Evolutionary conservation across 2,113 vertebrate genomes (phyloP).

Genomic region (Oryctolagus cuniculus): DNA sequence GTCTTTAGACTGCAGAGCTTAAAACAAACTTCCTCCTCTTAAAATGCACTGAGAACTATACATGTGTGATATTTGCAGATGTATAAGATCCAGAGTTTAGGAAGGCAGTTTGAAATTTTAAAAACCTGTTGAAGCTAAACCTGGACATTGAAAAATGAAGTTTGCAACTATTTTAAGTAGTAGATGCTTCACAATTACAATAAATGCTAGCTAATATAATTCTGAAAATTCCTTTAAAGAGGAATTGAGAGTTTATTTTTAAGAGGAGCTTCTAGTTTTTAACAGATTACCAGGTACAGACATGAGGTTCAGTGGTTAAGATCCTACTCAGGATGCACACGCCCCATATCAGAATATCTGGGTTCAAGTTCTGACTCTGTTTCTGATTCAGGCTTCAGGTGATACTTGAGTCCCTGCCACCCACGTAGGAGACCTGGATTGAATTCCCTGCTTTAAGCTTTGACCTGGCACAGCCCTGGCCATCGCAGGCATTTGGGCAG

Average conservation of each 20-base stretch:
- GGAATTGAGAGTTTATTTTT: slow-evolving; percentile 63
- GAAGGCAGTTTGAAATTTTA: slow-evolving; percentile 57
- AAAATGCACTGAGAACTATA: slow-evolving; percentile 21
- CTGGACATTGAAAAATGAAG: slow-evolving; percentile 51
- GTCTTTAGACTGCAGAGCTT: slow-evolving; percentile 48
- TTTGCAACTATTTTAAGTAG: slow-evolving; percentile 45
- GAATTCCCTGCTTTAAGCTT: too few species aligned
- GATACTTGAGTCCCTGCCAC: too few species aligned
- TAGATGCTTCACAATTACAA: slow-evolving; percentile 6
- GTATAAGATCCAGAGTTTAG: slow-evolving; percentile 43
- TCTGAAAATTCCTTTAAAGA: slow-evolving; percentile 42
- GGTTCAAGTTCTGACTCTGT: too few species aligned
- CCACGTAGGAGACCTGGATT: too few species aligned
- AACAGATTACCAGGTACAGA: neutral
- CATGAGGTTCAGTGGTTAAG: too few species aligned
- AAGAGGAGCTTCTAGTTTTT: slow-evolving; percentile 60
- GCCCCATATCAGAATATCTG: too few species aligned
- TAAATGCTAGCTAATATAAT: slow-evolving; percentile 65
- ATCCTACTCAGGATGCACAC: too few species aligned
- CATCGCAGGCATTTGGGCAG: too few species aligned
- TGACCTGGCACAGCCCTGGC: too few species aligned
- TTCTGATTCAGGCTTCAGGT: too few species aligned
- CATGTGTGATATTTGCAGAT: slow-evolving; percentile 6
- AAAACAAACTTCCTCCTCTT: slow-evolving; percentile 40
- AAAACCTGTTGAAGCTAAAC: slow-evolving; percentile 67